Conservation (phyloP, 2,888 invertebrate species). For the Glaucopsyche alexis region DNA sequence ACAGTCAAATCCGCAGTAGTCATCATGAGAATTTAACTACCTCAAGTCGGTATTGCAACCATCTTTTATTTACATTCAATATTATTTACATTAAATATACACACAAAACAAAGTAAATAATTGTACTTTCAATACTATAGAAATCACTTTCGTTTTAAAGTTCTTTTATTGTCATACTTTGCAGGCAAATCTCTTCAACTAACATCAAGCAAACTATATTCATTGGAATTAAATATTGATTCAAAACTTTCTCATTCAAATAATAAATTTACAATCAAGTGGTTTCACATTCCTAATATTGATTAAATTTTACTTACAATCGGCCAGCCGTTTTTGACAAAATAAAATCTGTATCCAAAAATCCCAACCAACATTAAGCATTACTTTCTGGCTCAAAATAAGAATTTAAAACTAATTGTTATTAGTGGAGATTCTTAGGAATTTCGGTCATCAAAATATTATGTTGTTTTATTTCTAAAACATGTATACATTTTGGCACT, state of each 20-base stretch:
- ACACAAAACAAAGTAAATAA: neutral
- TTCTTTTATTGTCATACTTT: neutral
- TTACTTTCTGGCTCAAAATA: neutral
- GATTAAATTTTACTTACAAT: neutral
- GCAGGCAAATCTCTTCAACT: neutral
- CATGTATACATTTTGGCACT: neutral
- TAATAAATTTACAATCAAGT: neutral
- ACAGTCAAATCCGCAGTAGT: neutral
- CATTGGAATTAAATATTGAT: too few relatives aligned
- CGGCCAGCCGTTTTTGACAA: constrained; percentile 5
- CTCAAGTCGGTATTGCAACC: neutral
- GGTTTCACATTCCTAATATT: neutral
- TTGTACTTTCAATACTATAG: neutral
- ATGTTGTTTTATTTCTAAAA: neutral
- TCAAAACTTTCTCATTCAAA: neutral
- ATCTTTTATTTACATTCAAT: neutral
- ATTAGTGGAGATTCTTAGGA: neutral
- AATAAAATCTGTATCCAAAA: constrained; percentile 20
- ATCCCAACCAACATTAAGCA: constrained; percentile 4
- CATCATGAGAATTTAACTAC: neutral
- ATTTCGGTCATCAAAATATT: neutral
- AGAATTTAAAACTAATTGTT: too few relatives aligned
- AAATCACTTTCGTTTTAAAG: neutral
- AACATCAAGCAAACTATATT: too few relatives aligned
- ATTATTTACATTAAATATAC: neutral